Evolutionary conservation across 2,113 vertebrate species (phyloP), one percentile per base, ranked within the genome.

Genomic region (Mus spicilegus): DNA sequence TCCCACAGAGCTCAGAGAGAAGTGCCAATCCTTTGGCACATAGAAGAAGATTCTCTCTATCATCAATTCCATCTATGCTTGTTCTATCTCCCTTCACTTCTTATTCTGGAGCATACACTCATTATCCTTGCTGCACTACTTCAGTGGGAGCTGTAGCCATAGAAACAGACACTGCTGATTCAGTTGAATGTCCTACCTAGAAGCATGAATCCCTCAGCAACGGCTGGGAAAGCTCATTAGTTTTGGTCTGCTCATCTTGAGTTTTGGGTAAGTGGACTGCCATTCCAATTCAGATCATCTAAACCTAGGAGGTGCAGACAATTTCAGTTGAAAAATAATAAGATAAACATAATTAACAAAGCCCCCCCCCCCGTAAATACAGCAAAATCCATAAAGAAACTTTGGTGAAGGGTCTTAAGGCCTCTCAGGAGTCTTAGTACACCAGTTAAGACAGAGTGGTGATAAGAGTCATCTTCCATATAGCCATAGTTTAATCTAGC

Each of bases 261-360:
- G 63, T 72, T 95, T 76, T 65, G 61, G 54, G 63, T 91, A 88
- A 93, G 82, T 1, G 17, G 19, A 11, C 14, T 70, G 39, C 30
- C 2, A 9, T 88, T 87, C 56, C 82, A 67, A 42, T 30, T 95
- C 16, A 36, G 46, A 81, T 63, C 33, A 78, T 85, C 19, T 14
- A 61, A 5, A 91, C 24, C 28, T 39, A 69, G 30, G 51, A n/a
- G 51, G 5, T 72, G 7, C 56, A 85, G 51, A 85, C 54, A 28
- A 33, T 93, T 89, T 88, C 76, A 46, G 26, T 13, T 58, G 82
- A 95, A 96, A 75, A 67, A 30, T 42, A 89, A 89, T 14, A 51
- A 17, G 13, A 73, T 49, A 73, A 72, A n/a, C 26, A 20, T 80
- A 84, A 95, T 85, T n/a, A 73, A 49, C 4, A 63, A 75, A 36